A percentile compares a stretch with the other conserved stretches of the same genome.
These are phyloP conservation scores for Psettodes erumei DNA, from an alignment of 2,113 vertebrate genomes.

Conservation along the genomic window DNA sequence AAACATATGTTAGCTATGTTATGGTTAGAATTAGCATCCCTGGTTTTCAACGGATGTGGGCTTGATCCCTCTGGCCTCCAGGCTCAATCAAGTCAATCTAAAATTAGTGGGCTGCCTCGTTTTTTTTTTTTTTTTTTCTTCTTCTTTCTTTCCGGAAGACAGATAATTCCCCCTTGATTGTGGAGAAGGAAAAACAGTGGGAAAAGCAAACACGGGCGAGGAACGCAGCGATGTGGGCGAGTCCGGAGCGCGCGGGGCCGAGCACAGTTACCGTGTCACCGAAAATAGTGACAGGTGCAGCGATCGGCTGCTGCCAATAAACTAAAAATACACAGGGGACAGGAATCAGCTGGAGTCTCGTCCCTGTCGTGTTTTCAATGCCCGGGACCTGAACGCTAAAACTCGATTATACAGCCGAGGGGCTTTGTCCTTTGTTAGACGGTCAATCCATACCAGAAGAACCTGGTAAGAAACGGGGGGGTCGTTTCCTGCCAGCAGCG, in stretches of 20 bases:
- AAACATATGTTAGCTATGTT: constrained; percentile 85
- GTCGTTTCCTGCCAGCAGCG: neutral
- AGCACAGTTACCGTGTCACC: constrained; percentile 19
- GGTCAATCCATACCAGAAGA: too few species aligned
- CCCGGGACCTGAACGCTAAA: neutral
- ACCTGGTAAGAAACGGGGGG: too few species aligned
- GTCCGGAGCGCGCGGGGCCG: constrained; percentile 27
- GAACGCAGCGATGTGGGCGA: constrained; percentile 44
- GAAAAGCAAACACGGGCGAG: constrained; percentile 65
- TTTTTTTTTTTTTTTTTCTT: constrained; percentile 61
- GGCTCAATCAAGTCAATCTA: constrained; percentile 83
- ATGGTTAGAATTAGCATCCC: constrained; percentile 83
- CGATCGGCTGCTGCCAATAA: constrained; percentile 53
- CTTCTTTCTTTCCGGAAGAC: constrained; percentile 81
- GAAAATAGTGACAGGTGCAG: constrained; percentile 69
- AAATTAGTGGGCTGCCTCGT: constrained; percentile 80
- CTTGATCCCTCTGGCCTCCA: constrained; percentile 77
- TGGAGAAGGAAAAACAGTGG: constrained; percentile 68
- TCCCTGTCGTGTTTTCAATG: constrained; percentile 12
- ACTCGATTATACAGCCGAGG: constrained; percentile 21
- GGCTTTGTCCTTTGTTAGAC: constrained; percentile 1
- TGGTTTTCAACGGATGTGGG: constrained; percentile 82
- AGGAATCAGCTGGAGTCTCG: too few species aligned
- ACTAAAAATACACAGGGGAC: constrained; percentile 48
- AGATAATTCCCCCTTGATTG: constrained; percentile 82